Conservation (phyloP, 2,888 invertebrate species). For the Alsophila aescularia region DNA sequence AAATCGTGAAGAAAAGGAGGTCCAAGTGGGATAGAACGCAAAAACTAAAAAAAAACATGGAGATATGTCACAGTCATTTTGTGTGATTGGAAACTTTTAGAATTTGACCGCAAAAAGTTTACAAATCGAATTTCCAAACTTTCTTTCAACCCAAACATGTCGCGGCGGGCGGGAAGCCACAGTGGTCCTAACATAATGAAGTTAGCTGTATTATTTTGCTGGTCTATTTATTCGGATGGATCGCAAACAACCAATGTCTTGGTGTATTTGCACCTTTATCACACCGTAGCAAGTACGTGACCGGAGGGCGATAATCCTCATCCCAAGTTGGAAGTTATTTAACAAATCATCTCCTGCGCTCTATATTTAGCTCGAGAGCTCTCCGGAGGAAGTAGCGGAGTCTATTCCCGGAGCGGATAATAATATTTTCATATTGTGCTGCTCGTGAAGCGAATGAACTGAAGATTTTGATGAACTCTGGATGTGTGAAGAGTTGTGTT, state of each 20-base stretch:
- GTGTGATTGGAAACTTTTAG: too few relatives aligned
- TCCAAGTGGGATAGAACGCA: too few relatives aligned
- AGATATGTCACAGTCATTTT: too few relatives aligned
- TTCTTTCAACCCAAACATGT: too few relatives aligned
- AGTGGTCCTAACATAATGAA: too few relatives aligned
- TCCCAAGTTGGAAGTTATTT: constrained; percentile 14
- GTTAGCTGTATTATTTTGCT: too few relatives aligned
- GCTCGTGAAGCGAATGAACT: constrained; percentile 17
- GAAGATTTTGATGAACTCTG: constrained; percentile 9
- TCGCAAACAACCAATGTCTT: neutral
- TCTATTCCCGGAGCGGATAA: constrained; percentile 22
- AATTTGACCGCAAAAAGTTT: too few relatives aligned
- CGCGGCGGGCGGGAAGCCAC: too few relatives aligned
- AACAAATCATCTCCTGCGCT: constrained; percentile 25
- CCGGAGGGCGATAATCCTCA: constrained; percentile 21
- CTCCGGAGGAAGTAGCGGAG: constrained; percentile 15
- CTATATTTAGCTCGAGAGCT: constrained; percentile 29
- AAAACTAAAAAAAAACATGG: too few relatives aligned
- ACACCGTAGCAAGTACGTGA: neutral
- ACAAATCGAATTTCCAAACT: too few relatives aligned
- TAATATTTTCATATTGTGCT: constrained; percentile 28
- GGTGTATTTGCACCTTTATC: neutral
- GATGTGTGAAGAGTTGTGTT: neutral
- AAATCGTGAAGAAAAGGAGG: too few relatives aligned
- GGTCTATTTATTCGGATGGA: too few relatives aligned